A percentile compares a stretch with the other conserved stretches of the same genome.
These are phyloP conservation scores for Bovichtus diacanthus DNA, from an alignment of 2,797 vertebrate species.

Conservation along the genomic window DNA sequence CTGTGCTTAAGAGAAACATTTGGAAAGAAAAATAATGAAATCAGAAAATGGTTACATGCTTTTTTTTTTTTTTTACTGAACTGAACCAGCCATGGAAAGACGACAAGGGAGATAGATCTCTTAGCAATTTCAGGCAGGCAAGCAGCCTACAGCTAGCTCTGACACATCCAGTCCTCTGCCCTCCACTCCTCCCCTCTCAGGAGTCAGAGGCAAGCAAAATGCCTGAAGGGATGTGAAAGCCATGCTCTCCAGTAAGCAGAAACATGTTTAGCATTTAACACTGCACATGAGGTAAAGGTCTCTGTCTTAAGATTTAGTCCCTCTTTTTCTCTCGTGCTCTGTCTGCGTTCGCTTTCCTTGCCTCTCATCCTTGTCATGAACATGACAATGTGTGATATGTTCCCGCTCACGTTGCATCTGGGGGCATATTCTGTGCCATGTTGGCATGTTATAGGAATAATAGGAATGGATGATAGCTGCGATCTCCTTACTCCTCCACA, in stretches of 20 bases:
- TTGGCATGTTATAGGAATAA: constrained; percentile 33
- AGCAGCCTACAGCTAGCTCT: constrained; percentile 53
- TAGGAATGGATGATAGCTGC: constrained; percentile 64
- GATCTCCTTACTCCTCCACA: constrained; percentile 51
- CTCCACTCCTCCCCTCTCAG: constrained; percentile 26
- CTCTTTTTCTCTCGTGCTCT: constrained; percentile 1
- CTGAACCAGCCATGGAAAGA: constrained; percentile 26
- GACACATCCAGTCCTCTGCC: constrained; percentile 55
- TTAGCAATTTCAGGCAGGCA: constrained; percentile 42
- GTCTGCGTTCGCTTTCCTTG: background rate
- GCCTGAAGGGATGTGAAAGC: constrained; percentile 51
- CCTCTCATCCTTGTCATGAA: constrained; percentile 24
- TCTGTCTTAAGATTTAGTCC: constrained; percentile 27
- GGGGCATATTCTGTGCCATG: constrained; percentile 40
- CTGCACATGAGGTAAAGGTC: constrained; percentile 57
- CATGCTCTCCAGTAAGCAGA: constrained; percentile 58
- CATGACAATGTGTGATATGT: constrained; percentile 35
- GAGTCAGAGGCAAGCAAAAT: constrained; percentile 52
- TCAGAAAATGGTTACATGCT: constrained; percentile 16
- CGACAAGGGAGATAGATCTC: constrained; percentile 14
- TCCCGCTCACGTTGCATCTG: constrained; percentile 19
- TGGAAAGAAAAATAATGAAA: background rate
- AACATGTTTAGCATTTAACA: constrained; percentile 74
- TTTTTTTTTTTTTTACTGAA: constrained; percentile 2
- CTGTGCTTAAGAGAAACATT: background rate